Evolutionary conservation across 2,888 invertebrate genomes (phyloP).

Genomic region (Adelphocoris suturalis): DNA sequence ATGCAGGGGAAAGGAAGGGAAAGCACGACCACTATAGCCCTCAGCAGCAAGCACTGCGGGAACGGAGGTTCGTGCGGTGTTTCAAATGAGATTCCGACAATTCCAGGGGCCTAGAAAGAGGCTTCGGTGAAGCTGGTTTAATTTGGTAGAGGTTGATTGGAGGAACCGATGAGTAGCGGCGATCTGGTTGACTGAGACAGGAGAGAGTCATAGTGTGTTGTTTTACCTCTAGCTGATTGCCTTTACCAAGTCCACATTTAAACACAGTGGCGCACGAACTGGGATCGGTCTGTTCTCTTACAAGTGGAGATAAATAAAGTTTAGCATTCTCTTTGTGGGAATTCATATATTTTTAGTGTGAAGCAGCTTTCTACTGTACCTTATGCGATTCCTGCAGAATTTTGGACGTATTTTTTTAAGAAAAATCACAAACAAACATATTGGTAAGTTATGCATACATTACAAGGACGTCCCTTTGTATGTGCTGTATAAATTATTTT

Average conservation of each 20-base stretch:
- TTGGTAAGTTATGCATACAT: no score
- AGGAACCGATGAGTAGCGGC: slow-evolving; percentile 29
- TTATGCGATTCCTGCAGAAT: no score
- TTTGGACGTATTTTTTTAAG: no score
- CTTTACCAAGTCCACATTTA: background rate
- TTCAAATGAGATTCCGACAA: slow-evolving; percentile 68
- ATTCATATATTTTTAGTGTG: no score
- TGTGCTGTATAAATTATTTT: no score
- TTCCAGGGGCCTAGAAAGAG: slow-evolving; percentile 49
- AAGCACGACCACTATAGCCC: slow-evolving; percentile 15
- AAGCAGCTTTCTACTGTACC: no score
- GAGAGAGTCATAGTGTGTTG: background rate
- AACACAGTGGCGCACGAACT: background rate
- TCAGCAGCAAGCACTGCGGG: slow-evolving; percentile 54
- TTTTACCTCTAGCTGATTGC: slow-evolving; percentile 41
- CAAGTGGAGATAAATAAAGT: no score
- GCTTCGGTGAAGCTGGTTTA: slow-evolving; percentile 47
- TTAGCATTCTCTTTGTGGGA: no score
- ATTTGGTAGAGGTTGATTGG: slow-evolving; percentile 39
- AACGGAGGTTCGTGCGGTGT: slow-evolving; percentile 24
- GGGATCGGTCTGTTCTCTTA: no score
- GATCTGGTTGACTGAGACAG: slow-evolving; percentile 3
- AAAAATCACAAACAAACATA: no score
- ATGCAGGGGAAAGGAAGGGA: background rate
- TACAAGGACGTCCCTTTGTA: no score